Base-by-base conservation (phyloP, 2,888 invertebrate species). In the Polymixis flavicincta region DNA sequence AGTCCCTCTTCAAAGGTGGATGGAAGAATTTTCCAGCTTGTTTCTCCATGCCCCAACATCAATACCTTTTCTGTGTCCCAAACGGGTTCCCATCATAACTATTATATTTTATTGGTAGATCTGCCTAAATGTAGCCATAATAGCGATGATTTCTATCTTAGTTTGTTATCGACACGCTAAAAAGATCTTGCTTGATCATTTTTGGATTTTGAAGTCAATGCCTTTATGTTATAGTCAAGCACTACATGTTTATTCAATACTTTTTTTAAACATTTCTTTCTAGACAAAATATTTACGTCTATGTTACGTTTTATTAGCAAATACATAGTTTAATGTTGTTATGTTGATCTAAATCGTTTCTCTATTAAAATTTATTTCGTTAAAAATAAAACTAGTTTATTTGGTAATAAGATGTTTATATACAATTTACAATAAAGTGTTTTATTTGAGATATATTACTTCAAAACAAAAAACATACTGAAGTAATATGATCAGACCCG, bases 391-490 rank as follows among this genome's bases (percentile, higher is more conserved):
- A 80, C 52, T 48, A 7, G 28, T 67, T 70, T 7, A 19, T 22
- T 65, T 54, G 32, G 22, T 72, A 80, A 66, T 73, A 32, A 54
- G 45, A 19, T 25, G 71, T 82, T 81, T 85, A 82, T 81, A 79
- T 83, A 80, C 71, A 82, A 77, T 70, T 83, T 67, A 73, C 68
- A 73, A 25, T 59, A 61, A 54, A 79, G 22, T 74, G 25, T 74
- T 78, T 52, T 25, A 76, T 42, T 76, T 45, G n/a, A 61, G 22
- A 55, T 19, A 17, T 37, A 13, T 17, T 11, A 75, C 50, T 60
- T 75, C 1, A 74, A 52, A 55, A n/a, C n/a, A n/a, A 9, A 54
- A 64, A 32, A 32, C 5, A 0, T 14, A 4, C 22, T 11, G n/a
- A 64, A 63, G 14, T 76, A 42, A 25, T 55, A 66, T 45, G 54